Evolutionary conservation across 1,140 invertebrate genomes (phyloP).

Genomic region (Rhizoglyphus robini): DNA sequence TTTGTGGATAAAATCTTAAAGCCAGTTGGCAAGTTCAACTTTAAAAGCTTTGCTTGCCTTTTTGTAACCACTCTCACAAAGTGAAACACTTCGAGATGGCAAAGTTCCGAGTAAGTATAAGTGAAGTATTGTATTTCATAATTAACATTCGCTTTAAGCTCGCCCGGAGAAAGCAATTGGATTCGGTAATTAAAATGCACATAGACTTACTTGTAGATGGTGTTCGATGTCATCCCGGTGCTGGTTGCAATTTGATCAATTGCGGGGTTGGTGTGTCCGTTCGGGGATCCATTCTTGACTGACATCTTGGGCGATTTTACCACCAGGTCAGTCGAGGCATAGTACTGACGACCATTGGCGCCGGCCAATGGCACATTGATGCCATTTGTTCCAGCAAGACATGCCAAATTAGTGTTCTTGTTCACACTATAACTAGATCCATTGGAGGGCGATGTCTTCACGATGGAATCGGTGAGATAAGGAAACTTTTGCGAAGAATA

Average conservation of each 20-base stretch:
- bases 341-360: slow-evolving; percentile 2
- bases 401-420: not conserved
- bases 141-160: too few relatives aligned
- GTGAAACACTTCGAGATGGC: too few relatives aligned
- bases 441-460: not conserved
- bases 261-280: not conserved
- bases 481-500: slow-evolving; percentile 11
- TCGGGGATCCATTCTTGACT: not conserved
- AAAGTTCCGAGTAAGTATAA: too few relatives aligned
- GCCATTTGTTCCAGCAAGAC: too few relatives aligned
- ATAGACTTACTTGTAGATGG: slow-evolving; percentile 14
- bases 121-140: too few relatives aligned
- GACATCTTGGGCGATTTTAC: not conserved
- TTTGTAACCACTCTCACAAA: too few relatives aligned
- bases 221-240: slow-evolving; percentile 7
- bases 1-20: too few relatives aligned
- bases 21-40: too few relatives aligned
- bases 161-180: too few relatives aligned
- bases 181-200: not conserved
- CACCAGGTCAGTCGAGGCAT: slow-evolving; percentile 4
- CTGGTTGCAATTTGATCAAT: not conserved
- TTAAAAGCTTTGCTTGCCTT: too few relatives aligned
- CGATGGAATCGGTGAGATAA: not conserved
- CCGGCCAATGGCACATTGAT: too few relatives aligned
- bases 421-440: not conserved